Evolutionary conservation across 2,888 invertebrate species (phyloP).

Genomic region (Deladenus siricidicola): DNA sequence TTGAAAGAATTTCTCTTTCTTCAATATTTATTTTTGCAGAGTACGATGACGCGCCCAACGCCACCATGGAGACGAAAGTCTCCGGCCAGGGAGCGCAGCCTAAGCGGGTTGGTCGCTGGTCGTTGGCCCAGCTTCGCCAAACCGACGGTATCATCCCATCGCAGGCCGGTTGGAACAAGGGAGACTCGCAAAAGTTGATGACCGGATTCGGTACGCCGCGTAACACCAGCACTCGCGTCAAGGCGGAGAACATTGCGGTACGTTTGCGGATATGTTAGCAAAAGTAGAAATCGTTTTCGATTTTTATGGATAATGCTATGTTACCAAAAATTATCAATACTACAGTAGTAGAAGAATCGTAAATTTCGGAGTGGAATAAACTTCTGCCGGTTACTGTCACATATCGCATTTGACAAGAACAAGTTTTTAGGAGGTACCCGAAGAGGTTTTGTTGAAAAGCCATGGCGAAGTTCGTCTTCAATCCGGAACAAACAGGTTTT

Average conservation of each 20-base stretch:
- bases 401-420: not conserved
- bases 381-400: no score
- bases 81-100: constrained; percentile 37
- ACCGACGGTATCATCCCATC: constrained; percentile 54
- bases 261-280: not conserved
- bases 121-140: constrained; percentile 52
- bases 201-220: constrained; percentile 54
- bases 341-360: no score
- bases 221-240: constrained; percentile 50
- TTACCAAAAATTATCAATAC: no score
- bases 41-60: constrained; percentile 43
- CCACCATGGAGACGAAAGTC: constrained; percentile 53
- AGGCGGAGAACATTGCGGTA: constrained; percentile 46
- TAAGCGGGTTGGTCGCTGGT: constrained; percentile 49
- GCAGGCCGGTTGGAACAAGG: constrained; percentile 55
- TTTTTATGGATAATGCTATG: no score
- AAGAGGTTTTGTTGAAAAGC: constrained; percentile 44
- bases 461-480: constrained; percentile 53
- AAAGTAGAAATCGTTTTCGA: no score
- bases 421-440: constrained; percentile 47
- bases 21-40: constrained; percentile 3
- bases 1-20: not conserved
- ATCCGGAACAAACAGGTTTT: constrained; percentile 50
- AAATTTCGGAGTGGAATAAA: no score
- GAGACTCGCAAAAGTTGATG: constrained; percentile 54